Conservation (phyloP, 2,888 invertebrate species). For the Venustoraphidia nigricollis region DNA sequence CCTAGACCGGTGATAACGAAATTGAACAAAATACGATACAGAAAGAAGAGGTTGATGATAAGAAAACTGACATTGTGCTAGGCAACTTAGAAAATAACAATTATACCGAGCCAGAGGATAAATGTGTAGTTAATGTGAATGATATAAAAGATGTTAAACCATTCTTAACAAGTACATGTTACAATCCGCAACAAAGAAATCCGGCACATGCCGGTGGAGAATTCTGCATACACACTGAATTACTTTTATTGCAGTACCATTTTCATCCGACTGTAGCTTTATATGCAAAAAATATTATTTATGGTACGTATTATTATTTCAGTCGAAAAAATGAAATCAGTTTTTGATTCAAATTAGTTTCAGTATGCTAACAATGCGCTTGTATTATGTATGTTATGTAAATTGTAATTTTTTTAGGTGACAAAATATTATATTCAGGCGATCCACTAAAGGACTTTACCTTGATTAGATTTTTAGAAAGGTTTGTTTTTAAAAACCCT, state of each 20-base stretch:
- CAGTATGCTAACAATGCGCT: no score
- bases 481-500: slow-evolving; percentile 92
- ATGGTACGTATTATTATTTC: slow-evolving; percentile 32
- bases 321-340: not conserved
- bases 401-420: slow-evolving; percentile 30
- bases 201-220: slow-evolving; percentile 72
- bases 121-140: no score
- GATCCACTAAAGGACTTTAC: slow-evolving; percentile 91
- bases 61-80: no score
- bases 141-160: not conserved
- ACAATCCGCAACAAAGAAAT: slow-evolving; percentile 61
- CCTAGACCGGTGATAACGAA: no score
- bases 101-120: no score
- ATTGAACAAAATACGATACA: no score
- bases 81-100: no score
- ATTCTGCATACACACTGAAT: slow-evolving; percentile 54
- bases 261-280: slow-evolving; percentile 86
- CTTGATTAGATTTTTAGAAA: slow-evolving; percentile 77
- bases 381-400: not conserved
- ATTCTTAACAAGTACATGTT: slow-evolving; percentile 26
- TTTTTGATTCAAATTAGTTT: not conserved
- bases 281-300: slow-evolving; percentile 66
- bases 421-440: slow-evolving; percentile 70
- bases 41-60: no score
- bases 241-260: slow-evolving; percentile 54